Evolutionary conservation across 2,888 invertebrate species (phyloP).

Genomic region (Perizoma flavofasciatum): DNA sequence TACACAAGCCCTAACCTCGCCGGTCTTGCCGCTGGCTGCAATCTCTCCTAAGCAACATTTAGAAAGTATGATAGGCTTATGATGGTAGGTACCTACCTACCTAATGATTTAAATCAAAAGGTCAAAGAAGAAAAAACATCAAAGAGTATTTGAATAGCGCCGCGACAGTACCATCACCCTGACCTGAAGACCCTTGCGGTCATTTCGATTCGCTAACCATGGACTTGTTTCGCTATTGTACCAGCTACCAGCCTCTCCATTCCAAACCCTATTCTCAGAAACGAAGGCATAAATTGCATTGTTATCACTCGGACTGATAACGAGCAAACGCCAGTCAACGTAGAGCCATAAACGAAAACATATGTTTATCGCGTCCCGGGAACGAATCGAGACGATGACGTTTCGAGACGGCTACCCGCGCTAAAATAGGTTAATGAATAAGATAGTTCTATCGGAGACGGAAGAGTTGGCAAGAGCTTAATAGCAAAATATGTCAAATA

Average conservation of each 20-base stretch:
- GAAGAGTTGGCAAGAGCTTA: slow-evolving; percentile 21
- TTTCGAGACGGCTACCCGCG: slow-evolving; percentile 26
- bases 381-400: slow-evolving; percentile 37
- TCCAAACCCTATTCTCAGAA: slow-evolving; percentile 51
- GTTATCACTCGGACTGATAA: slow-evolving; percentile 76
- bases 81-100: no score
- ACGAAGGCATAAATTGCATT: slow-evolving; percentile 57
- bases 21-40: no score
- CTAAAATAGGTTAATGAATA: slow-evolving; percentile 36
- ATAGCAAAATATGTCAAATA: slow-evolving; percentile 42
- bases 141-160: slow-evolving; percentile 19
- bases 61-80: no score
- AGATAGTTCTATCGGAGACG: no score
- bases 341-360: slow-evolving; percentile 58
- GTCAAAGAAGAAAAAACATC: neutral
- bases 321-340: slow-evolving; percentile 50
- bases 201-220: slow-evolving; percentile 63
- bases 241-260: slow-evolving; percentile 42
- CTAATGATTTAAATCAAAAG: neutral
- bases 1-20: no score
- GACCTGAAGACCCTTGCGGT: slow-evolving; percentile 63
- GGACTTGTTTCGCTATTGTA: slow-evolving; percentile 66
- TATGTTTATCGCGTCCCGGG: slow-evolving; percentile 47
- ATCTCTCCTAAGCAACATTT: no score
- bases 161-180: slow-evolving; percentile 55